Base-by-base conservation (phyloP, 2,888 invertebrate species). In the Phoenoteleia sp. region DNA sequence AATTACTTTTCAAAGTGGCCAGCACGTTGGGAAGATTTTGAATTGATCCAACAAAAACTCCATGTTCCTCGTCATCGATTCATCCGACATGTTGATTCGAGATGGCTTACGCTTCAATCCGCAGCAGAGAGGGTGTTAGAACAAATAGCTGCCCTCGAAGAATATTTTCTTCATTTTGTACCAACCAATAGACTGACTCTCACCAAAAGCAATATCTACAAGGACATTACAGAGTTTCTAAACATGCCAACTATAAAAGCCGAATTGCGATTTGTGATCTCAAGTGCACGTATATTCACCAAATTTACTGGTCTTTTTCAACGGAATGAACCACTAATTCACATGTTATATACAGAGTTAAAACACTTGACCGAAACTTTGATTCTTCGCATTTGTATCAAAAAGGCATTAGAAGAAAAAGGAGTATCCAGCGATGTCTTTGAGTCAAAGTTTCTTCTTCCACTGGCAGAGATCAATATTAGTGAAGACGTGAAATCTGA, bases 261-360 rank as follows among this genome's bases (percentile, higher is more conserved):
- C 4, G 71, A 74, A 67, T 39, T 81, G 21, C 15, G 49, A 36
- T 81, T 81, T 52, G 72, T 81, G n/a, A 66, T 74, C 23, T 64
- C 56, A 7, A 72, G 72, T 60, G 64, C 72, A 13, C 36, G 49
- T 19, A 9, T 72, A 1, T 72, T 81, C 6, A 79, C 62, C 3
- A 67, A 13, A 7, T 76, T 82, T 64, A 80, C 84, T 9, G 27
- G n/a, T 3, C 17, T 81, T 11, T 83, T 85, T 81, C 84, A 85
- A 47, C 69, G 56, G 11, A 72, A 85, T n/a, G 79, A 86, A 47
- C 83, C 85, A 1, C 19, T 87, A 1, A 81, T 87, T 75, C 81
- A 87, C 69, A 5, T 87, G 7, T 19, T 87, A 17, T 79, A 85
- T 58, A 0, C 47, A 5, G 69, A 71, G 7, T 21, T 75, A 1